These are phyloP conservation scores for Conomelus anceps DNA, from an alignment of 2,888 invertebrate genomes.

Conservation along the genomic window DNA sequence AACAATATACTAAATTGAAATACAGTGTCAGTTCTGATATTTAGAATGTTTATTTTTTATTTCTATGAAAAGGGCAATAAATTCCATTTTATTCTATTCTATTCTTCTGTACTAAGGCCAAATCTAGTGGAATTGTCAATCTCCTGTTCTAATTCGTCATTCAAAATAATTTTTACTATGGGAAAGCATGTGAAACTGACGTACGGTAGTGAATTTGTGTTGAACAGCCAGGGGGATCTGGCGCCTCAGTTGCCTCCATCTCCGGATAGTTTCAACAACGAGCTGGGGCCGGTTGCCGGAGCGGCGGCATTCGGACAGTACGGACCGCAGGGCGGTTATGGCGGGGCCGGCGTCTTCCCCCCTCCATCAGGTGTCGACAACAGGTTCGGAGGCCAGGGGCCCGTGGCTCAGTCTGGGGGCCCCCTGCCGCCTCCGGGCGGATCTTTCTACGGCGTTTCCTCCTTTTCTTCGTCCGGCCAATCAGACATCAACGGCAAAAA, in stretches of 20 bases:
- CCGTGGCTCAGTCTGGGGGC: slow-evolving; percentile 19
- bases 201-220: no score
- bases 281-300: not conserved
- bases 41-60: no score
- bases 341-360: slow-evolving; percentile 27
- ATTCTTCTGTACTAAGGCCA: no score
- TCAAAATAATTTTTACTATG: not conserved
- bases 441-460: slow-evolving; percentile 50
- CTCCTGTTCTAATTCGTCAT: not conserved
- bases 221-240: not conserved
- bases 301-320: slow-evolving; percentile 18
- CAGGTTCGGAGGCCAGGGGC: slow-evolving; percentile 23
- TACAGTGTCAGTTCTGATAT: no score
- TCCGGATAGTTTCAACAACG: slow-evolving; percentile 18
- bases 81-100: no score
- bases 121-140: no score
- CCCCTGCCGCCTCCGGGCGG: slow-evolving; percentile 32
- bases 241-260: slow-evolving; percentile 13
- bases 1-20: no score
- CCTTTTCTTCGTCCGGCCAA: slow-evolving; percentile 56
- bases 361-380: slow-evolving; percentile 20
- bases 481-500: slow-evolving; percentile 54
- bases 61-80: no score
- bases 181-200: not conserved
- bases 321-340: slow-evolving; percentile 29